phyloP scores from a whole-genome alignment of 35 echinoderm and acorn worm species.

The Hemicentrotus pulcherrimus region DNA sequence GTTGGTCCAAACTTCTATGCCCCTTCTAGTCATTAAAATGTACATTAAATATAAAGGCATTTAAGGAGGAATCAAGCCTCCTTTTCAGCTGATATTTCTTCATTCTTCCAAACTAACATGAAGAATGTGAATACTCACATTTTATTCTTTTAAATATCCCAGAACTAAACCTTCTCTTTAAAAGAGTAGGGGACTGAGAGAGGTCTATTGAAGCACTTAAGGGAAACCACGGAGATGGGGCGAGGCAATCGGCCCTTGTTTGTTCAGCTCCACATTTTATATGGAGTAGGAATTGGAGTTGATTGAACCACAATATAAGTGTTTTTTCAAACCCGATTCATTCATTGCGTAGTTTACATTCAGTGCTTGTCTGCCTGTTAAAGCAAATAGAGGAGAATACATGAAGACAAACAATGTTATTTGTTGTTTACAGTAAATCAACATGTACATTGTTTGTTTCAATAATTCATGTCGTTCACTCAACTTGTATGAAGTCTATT shows the following conservation, averaged over 20 bases:
- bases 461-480: background rate
- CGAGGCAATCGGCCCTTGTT: background rate
- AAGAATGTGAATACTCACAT: no score
- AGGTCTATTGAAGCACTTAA: background rate
- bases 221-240: background rate
- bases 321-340: background rate
- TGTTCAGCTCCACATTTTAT: slow-evolving; percentile 1
- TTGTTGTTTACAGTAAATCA: no score
- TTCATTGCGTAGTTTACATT: background rate
- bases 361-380: background rate
- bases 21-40: no score
- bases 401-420: background rate
- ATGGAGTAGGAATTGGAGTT: background rate
- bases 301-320: slow-evolving; percentile 4
- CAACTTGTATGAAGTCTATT: background rate
- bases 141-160: no score
- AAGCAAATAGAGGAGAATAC: background rate
- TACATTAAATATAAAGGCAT: no score
- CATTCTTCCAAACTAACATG: no score
- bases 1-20: no score
- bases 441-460: background rate
- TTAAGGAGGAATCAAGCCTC: no score
- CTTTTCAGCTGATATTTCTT: no score
- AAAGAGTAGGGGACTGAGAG: background rate
- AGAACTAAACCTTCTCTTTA: background rate